Evolutionary conservation across 2,797 vertebrate species (phyloP).

Genomic region (Coluber constrictor): DNA sequence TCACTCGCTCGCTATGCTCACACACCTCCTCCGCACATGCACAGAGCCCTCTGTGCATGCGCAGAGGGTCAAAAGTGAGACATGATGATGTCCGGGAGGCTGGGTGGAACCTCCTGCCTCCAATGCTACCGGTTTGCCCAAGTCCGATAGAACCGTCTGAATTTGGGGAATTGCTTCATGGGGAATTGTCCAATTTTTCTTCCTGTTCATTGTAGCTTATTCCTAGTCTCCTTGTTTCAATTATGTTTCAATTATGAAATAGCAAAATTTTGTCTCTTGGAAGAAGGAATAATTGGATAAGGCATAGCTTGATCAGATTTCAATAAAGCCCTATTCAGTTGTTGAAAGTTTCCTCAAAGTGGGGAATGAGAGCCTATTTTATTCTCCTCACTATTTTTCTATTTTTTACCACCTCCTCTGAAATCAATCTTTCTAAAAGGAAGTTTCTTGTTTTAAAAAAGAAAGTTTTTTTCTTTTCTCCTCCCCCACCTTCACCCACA

Average conservation of each 20-base stretch:
- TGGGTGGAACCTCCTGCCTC: too few species aligned
- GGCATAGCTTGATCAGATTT: not conserved
- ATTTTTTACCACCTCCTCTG: not conserved
- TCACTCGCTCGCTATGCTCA: too few species aligned
- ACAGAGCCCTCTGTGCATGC: too few species aligned
- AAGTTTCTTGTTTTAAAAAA: not conserved
- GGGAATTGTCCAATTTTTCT: not conserved
- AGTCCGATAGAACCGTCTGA: too few species aligned
- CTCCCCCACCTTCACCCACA: too few species aligned
- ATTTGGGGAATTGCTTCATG: not conserved
- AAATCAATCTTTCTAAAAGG: not conserved
- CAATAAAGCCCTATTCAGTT: not conserved
- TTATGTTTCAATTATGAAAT: not conserved
- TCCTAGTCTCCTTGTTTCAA: not conserved
- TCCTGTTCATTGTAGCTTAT: not conserved
- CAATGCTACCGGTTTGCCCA: too few species aligned
- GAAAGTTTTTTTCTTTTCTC: too few species aligned
- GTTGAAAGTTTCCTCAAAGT: not conserved
- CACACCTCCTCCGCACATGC: too few species aligned
- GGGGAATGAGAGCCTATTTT: not conserved
- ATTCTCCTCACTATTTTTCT: not conserved
- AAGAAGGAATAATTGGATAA: not conserved
- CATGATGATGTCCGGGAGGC: too few species aligned
- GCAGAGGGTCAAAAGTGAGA: too few species aligned
- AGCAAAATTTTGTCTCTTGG: not conserved